Evolutionary conservation across 2,113 vertebrate species (phyloP).

Genomic region (Amblyornis subalaris): DNA sequence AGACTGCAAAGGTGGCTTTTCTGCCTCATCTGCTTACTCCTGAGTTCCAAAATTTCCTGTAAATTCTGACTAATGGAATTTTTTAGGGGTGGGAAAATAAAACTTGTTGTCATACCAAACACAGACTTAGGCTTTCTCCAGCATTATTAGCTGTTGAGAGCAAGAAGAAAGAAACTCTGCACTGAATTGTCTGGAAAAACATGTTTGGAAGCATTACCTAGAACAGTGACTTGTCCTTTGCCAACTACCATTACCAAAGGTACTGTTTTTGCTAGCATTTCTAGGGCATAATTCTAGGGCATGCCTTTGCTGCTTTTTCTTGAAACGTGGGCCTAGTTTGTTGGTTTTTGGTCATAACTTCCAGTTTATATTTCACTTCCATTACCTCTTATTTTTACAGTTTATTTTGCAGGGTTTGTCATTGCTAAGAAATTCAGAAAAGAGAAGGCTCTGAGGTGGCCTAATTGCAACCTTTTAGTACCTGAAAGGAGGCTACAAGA

Average conservation of each 20-base stretch:
- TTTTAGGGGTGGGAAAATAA: not conserved
- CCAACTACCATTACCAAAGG: not conserved
- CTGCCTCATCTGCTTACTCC: not conserved
- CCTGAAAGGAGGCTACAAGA: not conserved
- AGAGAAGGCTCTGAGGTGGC: not conserved
- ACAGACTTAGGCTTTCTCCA: not conserved
- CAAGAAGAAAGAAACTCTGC: not conserved
- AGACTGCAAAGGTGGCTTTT: not conserved
- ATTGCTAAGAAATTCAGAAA: not conserved
- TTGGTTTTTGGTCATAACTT: not conserved
- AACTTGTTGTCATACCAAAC: not conserved
- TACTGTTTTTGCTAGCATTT: not conserved
- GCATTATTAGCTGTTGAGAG: not conserved
- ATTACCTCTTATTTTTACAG: not conserved
- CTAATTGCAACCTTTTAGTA: not conserved
- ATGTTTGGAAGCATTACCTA: not conserved
- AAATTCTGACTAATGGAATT: not conserved
- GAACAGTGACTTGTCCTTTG: not conserved
- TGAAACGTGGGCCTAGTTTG: not conserved
- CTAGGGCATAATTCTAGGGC: not conserved
- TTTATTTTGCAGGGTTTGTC: not conserved
- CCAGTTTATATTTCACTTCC: not conserved
- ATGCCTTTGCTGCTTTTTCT: not conserved
- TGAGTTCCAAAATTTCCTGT: not conserved
- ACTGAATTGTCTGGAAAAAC: not conserved